These are phyloP conservation scores for Pyrgilauda ruficollis DNA, from an alignment of 2,113 vertebrate genomes.

Conservation along the genomic window DNA sequence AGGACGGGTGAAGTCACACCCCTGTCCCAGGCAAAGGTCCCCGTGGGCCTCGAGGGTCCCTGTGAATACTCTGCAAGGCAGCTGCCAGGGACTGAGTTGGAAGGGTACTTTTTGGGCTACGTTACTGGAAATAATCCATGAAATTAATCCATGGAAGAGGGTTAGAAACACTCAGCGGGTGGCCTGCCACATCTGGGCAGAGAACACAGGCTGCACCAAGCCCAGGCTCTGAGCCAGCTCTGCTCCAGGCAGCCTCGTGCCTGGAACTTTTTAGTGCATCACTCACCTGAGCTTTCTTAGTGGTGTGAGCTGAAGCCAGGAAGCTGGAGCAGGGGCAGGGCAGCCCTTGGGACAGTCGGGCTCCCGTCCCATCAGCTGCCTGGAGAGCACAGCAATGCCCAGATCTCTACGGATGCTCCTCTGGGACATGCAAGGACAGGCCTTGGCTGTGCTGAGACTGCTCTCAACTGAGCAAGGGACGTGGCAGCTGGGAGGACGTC, in stretches of 20 bases:
- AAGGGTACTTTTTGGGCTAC: not conserved
- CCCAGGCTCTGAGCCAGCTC: not conserved
- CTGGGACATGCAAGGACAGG: not conserved
- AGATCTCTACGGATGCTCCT: not conserved
- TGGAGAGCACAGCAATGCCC: fast-evolving
- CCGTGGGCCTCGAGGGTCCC: fast-evolving
- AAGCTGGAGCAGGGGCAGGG: not conserved
- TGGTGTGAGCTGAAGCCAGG: not conserved
- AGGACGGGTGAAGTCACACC: fast-evolving
- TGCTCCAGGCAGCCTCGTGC: not conserved
- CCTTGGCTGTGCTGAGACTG: not conserved
- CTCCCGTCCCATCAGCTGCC: fast-evolving
- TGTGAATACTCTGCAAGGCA: conserved; percentile 9
- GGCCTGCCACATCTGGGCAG: not conserved
- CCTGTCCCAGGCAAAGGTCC: not conserved
- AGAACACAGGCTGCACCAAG: fast-evolving
- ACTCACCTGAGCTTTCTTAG: not conserved
- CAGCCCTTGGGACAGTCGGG: not conserved
- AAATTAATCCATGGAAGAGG: not conserved
- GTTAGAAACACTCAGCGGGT: not conserved
- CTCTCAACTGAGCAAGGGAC: not conserved
- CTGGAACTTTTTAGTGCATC: not conserved
- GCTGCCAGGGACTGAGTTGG: not conserved
- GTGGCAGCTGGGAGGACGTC: fast-evolving
- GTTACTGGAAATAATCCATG: not conserved